Evolutionary conservation across 2,797 vertebrate genomes (phyloP).

Genomic region (Acipenser oxyrinchus): DNA sequence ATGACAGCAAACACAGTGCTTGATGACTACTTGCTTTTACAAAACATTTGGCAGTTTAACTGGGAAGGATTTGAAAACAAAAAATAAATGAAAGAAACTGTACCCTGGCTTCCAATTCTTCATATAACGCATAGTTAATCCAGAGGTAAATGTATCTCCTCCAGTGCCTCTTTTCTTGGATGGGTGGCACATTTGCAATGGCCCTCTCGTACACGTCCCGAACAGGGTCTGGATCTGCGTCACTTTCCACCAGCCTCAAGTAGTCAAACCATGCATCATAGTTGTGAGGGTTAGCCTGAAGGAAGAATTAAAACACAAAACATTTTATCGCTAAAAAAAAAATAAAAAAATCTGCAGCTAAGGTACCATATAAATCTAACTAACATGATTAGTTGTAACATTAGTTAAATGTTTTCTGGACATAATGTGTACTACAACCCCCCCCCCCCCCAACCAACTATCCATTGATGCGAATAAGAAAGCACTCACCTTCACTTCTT

Average conservation of each 20-base stretch:
- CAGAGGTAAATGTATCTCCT: slow-evolving; percentile 94
- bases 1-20: background rate
- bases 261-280: slow-evolving; percentile 98
- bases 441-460: too few relatives aligned
- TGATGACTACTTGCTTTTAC: background rate
- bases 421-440: background rate
- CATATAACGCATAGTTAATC: slow-evolving; percentile 92
- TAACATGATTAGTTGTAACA: background rate
- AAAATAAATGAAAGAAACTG: slow-evolving; percentile 14
- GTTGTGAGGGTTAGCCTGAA: slow-evolving; percentile 89
- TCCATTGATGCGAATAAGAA: background rate
- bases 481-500: slow-evolving; percentile 86
- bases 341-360: background rate
- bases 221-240: slow-evolving; percentile 72
- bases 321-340: background rate
- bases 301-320: slow-evolving; percentile 4
- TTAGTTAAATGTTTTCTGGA: background rate
- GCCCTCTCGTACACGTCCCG: slow-evolving; percentile 91
- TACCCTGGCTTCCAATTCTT: slow-evolving; percentile 93
- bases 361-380: background rate
- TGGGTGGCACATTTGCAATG: slow-evolving; percentile 85
- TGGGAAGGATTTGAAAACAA: background rate
- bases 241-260: slow-evolving; percentile 88
- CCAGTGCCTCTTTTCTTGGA: slow-evolving; percentile 96
- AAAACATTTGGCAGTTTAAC: background rate